These are phyloP conservation scores for Lates calcarifer DNA, from an alignment of 2,113 vertebrate species.

Conservation along the genomic window DNA sequence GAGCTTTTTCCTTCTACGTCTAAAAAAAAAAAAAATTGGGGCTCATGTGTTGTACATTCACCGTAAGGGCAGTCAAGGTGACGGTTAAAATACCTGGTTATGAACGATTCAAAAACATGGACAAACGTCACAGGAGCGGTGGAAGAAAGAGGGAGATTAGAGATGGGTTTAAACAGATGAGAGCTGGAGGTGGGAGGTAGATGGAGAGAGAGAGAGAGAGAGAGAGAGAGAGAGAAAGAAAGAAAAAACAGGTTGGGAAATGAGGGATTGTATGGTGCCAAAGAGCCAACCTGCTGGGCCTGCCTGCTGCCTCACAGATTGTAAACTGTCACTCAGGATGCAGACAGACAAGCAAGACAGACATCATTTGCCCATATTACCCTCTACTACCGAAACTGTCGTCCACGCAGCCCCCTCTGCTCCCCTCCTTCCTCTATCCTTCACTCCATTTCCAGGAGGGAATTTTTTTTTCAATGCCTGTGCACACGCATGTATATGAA, in stretches of 20 bases:
- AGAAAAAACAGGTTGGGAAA: constrained; percentile 60
- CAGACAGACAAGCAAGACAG: constrained; percentile 78
- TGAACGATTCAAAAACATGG: constrained; percentile 10
- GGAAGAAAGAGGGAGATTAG: constrained; percentile 43
- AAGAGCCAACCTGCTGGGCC: constrained; percentile 73
- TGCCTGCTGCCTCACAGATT: constrained; percentile 79
- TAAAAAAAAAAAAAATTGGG: neutral
- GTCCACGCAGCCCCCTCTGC: constrained; percentile 30
- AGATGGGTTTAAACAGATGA: constrained; percentile 60
- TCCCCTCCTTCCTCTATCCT: constrained; percentile 36
- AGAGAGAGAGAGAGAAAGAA: neutral
- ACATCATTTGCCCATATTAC: constrained; percentile 78
- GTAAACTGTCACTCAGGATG: constrained; percentile 83
- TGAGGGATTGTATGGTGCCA: constrained; percentile 67
- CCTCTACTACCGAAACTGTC: constrained; percentile 60
- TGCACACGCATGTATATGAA: constrained; percentile 66
- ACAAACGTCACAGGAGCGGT: constrained; percentile 26
- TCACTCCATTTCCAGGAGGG: constrained; percentile 51
- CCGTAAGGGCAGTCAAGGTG: neutral
- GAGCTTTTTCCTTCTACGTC: neutral
- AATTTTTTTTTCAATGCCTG: constrained; percentile 27
- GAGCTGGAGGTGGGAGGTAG: constrained; percentile 52
- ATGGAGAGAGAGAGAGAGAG: neutral
- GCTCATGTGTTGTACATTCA: neutral
- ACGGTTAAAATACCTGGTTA: constrained; percentile 12